Base-by-base conservation (phyloP, 2,888 invertebrate species). In the Steinernema hermaphroditum region DNA sequence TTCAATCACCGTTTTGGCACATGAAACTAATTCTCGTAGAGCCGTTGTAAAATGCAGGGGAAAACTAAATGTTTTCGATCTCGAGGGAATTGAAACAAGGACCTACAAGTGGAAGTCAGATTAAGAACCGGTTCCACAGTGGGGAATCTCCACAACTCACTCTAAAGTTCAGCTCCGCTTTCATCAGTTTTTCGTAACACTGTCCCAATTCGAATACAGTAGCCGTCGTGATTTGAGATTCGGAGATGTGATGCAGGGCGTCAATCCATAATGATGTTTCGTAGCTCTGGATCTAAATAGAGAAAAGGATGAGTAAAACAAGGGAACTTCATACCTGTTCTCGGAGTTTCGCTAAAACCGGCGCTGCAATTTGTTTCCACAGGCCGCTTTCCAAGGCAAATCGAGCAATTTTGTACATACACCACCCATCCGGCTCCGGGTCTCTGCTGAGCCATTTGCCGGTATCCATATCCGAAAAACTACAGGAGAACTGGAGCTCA, bases 301-400 rank as follows among this genome's bases (percentile, higher is more conserved):
- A n/a, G n/a, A 14, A 41, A 4, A 6, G 32, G 1, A 62, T 62
- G 32, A 34, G 27, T 32, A 16, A 27, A 12, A 16, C 9, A 14
- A 4, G 6, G 24, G 8, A n/a, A 50, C 1, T 50, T 24, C 62
- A 37, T 27, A 79, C 77, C 44, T 41, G 16, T 16, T 41, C 57
- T 41, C 70, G 71, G 9, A 78, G 27, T 14, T 24, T 29, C 34
- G 80, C 69, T 34, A 78, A 46, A 24, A 77, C 29, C 19, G 79
- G 78, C 41, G 74, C 22, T 12, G 78, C 75, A 19, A 78, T 46
- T 22, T 16, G 16, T n/a, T 54, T 69, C 78, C 78, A 78, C 54
- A 77, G 72, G 4, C 78, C 78, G 34, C 71, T 77, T 27, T 77
- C 68, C 27, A 78, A 57, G 0, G 74, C 78, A 9, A 27, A 34